Evolutionary conservation across 2,888 invertebrate species (phyloP).

Genomic region (Abrostola triplasia): DNA sequence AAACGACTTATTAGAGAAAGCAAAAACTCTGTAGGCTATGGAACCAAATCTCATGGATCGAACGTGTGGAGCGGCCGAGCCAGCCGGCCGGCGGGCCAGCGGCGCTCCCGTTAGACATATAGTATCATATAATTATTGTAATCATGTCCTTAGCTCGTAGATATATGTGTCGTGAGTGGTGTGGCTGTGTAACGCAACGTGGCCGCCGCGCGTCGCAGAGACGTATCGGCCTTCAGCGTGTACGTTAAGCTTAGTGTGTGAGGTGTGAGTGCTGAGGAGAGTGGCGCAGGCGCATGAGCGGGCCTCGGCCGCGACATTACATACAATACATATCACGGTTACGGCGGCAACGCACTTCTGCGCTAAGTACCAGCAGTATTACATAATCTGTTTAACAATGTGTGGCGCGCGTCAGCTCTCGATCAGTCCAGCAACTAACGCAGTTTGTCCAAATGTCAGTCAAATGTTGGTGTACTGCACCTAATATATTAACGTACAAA

Average conservation of each 20-base stretch:
- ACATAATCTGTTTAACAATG: too few species aligned
- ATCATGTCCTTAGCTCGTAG: conserved; percentile 50
- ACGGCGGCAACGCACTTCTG: too few species aligned
- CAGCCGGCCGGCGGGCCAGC: background rate
- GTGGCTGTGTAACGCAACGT: background rate
- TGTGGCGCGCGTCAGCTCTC: background rate
- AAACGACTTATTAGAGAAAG: conserved; percentile 95
- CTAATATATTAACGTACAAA: background rate
- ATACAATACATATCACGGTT: background rate
- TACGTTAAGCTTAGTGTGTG: too few species aligned
- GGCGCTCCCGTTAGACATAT: conserved; percentile 21
- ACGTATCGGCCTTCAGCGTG: too few species aligned
- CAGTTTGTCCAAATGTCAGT: background rate
- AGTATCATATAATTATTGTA: conserved; percentile 10
- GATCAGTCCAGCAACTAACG: background rate
- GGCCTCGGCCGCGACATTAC: too few species aligned
- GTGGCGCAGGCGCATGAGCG: too few species aligned
- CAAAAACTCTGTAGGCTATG: conserved; percentile 92
- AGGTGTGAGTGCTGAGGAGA: too few species aligned
- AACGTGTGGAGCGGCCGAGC: conserved; percentile 31
- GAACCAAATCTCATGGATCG: conserved; percentile 63
- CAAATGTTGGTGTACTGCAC: too few species aligned
- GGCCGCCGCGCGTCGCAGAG: background rate
- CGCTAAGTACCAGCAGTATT: too few species aligned
- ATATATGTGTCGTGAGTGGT: conserved; percentile 27